Base-by-base conservation (phyloP, 1,140 invertebrate species). In the Pectinophora gossypiella region DNA sequence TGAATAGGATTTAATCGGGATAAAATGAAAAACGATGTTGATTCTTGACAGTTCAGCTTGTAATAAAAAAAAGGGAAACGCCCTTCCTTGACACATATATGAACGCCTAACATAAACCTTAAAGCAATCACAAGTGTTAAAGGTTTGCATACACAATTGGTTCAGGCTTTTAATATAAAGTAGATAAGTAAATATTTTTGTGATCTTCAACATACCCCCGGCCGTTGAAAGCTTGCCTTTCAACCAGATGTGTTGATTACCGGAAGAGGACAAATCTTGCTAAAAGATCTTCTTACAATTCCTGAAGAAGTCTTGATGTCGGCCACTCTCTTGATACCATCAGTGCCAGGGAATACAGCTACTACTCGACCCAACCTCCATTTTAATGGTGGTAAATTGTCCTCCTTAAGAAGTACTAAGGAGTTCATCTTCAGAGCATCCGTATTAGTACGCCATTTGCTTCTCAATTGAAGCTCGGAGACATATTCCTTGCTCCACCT, bases 401-500 rank as follows among this genome's bases (percentile, higher is more conserved):
- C 56, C 0, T 63, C 47, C n/a, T 55, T 47, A 0, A 63, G 1
- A 0, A 63, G 2, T 1, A 63, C 53, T 0, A 51, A 21, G n/a
- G 27, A 20, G 16, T 43, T 16, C 7, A 23, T 10, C 3, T 13
- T 42, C 1, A 51, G 9, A 3, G 20, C 7, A 7, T 51, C 16
- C 7, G 32, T 5, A 20, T 10, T 21, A 13, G 56, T 58, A 44
- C 56, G 49, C 64, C 72, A 74, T 56, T 76, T 75, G 0, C 44
- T 44, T 21, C 64, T 45, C 1, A 38, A 40, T 21, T 64, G 64
- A 7, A 70, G 19, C 19, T 66, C 51, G 10, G 47, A 36, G 0
- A 74, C 10, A 32, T 73, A 74, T 43, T 76, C 64, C 16, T 43
- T 58, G n/a, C 19, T 36, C 68, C 64, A 76, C 20, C 62, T 16